Base-by-base conservation (phyloP, 2,888 invertebrate genomes). In the Omphaloscelis lunosa region DNA sequence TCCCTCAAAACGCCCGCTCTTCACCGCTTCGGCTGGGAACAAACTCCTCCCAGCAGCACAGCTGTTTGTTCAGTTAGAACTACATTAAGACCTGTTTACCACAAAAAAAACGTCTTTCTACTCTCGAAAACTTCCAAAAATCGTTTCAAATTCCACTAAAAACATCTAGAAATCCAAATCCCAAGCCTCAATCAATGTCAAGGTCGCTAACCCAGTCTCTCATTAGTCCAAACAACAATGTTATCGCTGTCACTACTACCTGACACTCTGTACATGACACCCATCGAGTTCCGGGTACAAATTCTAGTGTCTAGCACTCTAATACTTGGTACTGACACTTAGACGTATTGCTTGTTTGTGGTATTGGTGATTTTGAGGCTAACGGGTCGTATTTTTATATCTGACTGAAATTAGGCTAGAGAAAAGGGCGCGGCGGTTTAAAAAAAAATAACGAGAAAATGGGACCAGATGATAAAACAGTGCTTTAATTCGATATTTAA, bases 231-330 rank as follows among this genome's bases (percentile, higher is more conserved):
- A 48, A 68, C 79, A 79, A 83, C 86, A 77, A 82, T 89, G 88
- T 86, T 87, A 87, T 86, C 74, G 75, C 39, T 23, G 56, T 58
- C n/a, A 56, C 48, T 74, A 74, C 34, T 72, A 87, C 78, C 41
- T 80, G 85, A 80, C 71, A 77, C 86, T 84, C 71, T 91, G 79
- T 88, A 94, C 86, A 71, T 72, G 95, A 95, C 90, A 90, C 93
- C 78, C 67, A 79, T 76, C 75, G 75, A 78, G 91, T 95, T 95
- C 95, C 93, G 91, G 91, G 95, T 95, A 95, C 82, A 80, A 85
- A 91, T 92, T 91, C 93, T 94, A 95, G 93, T 86, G 86, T 85
- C 92, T 93, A 93, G 93, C 90, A 86, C 86, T 69, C 90, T 92
- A 91, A 91, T 92, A 91, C 91, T 73, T 63, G 80, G 92, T 92